Percentiles rank a stretch among this genome's conserved stretches.
phyloP scores from a whole-genome alignment of 2,888 invertebrate species.

The Oegoconia quadripuncta region DNA sequence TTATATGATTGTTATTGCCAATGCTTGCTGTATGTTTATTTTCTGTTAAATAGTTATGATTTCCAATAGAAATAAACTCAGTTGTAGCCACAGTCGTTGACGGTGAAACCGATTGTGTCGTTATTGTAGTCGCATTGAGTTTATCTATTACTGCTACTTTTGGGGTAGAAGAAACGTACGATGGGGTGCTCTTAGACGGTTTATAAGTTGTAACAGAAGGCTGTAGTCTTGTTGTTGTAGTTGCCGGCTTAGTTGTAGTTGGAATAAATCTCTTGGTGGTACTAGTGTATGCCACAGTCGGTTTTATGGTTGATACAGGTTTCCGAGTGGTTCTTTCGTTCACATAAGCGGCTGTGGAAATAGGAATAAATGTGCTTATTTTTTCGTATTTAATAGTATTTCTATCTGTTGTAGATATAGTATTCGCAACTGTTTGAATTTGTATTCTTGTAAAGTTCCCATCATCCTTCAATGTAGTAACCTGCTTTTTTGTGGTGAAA shows the following conservation, averaged over 20 bases:
- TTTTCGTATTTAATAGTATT: slow-evolving; percentile 41
- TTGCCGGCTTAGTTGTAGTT: slow-evolving; percentile 22
- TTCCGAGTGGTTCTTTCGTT: slow-evolving; percentile 43
- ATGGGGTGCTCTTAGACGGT: slow-evolving; percentile 19
- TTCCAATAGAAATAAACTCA: slow-evolving; percentile 40
- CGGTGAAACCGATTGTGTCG: slow-evolving; percentile 67
- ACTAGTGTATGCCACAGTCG: slow-evolving; percentile 20
- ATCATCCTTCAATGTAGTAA: no score
- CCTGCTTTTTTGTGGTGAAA: slow-evolving; percentile 16
- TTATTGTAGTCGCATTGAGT: slow-evolving; percentile 56
- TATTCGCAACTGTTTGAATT: slow-evolving; percentile 25
- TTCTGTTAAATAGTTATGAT: slow-evolving; percentile 19
- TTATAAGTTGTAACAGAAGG: slow-evolving; percentile 14
- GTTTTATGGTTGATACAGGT: slow-evolving; percentile 27
- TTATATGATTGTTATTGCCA: slow-evolving; percentile 21
- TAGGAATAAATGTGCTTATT: slow-evolving; percentile 54
- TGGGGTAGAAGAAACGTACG: slow-evolving; percentile 22
- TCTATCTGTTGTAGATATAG: slow-evolving; percentile 37
- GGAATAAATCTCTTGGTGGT: slow-evolving; percentile 30
- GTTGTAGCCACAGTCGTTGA: slow-evolving; percentile 58
- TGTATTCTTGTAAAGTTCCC: slow-evolving; percentile 20
- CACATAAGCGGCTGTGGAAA: slow-evolving; percentile 47
- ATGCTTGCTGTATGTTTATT: slow-evolving; percentile 16
- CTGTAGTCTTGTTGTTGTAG: slow-evolving; percentile 6
- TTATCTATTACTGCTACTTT: slow-evolving; percentile 40